Conservation (phyloP, 2,113 vertebrate species). For the Rallus limicola region DNA sequence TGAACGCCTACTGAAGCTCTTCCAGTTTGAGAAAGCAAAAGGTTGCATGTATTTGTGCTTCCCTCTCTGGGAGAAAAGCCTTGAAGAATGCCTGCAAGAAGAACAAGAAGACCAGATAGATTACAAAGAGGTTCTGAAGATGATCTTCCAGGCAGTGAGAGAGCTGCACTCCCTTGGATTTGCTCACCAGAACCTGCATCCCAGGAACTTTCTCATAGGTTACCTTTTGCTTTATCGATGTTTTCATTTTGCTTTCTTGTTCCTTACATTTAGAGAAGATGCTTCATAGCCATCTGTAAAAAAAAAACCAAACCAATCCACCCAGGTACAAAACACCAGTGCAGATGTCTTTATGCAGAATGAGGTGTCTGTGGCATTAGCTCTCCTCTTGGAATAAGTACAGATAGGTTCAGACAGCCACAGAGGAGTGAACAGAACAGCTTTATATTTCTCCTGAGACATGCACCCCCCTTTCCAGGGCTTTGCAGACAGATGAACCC, state of each 20-base stretch:
- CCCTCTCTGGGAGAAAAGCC: slow-evolving; percentile 71
- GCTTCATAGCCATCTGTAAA: neutral
- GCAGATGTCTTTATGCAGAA: neutral
- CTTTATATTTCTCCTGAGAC: neutral
- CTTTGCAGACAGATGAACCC: neutral
- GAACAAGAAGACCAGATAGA: neutral
- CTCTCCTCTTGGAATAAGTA: neutral
- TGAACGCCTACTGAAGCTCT: slow-evolving; percentile 56
- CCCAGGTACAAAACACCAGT: neutral
- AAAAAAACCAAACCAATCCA: neutral
- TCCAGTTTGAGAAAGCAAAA: slow-evolving; percentile 15
- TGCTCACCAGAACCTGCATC: slow-evolving; percentile 70
- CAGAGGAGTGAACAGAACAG: neutral
- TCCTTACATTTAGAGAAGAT: neutral
- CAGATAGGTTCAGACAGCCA: neutral
- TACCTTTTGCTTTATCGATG: neutral
- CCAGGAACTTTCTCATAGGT: slow-evolving; percentile 73
- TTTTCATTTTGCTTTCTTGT: neutral
- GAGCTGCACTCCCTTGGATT: slow-evolving; percentile 60
- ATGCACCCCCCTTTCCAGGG: neutral
- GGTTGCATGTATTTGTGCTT: slow-evolving; percentile 66
- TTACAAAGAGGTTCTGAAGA: slow-evolving; percentile 22
- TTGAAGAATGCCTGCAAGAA: slow-evolving; percentile 50
- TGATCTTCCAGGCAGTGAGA: slow-evolving; percentile 68
- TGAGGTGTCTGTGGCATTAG: neutral